Evolutionary conservation across 2,113 vertebrate species (phyloP).

Genomic region (Hemiscyllium ocellatum): DNA sequence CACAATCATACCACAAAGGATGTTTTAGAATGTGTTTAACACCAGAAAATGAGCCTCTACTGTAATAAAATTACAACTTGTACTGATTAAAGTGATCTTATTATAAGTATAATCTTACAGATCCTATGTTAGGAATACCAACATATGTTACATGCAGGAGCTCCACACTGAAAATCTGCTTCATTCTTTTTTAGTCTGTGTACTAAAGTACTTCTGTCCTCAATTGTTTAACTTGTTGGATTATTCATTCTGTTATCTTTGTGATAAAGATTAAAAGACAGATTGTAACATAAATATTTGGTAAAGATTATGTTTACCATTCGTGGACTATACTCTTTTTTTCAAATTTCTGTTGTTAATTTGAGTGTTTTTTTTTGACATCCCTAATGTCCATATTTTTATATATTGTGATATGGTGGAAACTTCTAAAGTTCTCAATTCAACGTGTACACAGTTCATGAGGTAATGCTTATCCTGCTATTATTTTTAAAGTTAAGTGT

Average conservation of each 20-base stretch:
- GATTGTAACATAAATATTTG: neutral
- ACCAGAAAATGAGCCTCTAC: neutral
- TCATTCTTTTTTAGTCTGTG: neutral
- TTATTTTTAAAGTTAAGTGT: neutral
- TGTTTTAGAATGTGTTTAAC: neutral
- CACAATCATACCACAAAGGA: neutral
- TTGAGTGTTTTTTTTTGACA: neutral
- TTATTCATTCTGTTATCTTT: neutral
- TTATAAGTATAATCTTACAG: neutral
- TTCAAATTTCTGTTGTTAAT: neutral
- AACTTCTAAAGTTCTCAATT: neutral
- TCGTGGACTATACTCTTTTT: neutral
- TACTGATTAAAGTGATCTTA: neutral
- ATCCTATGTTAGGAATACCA: neutral
- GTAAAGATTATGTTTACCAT: neutral
- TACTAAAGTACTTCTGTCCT: neutral
- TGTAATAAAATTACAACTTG: neutral
- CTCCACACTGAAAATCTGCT: neutral
- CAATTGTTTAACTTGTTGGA: neutral
- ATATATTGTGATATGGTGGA: neutral
- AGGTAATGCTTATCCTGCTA: neutral
- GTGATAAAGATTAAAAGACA: neutral
- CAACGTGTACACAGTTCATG: neutral
- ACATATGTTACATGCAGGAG: neutral
- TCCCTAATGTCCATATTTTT: neutral